phyloP scores from a whole-genome alignment of 2,888 invertebrate species.

The Sympetrum striolatum region DNA sequence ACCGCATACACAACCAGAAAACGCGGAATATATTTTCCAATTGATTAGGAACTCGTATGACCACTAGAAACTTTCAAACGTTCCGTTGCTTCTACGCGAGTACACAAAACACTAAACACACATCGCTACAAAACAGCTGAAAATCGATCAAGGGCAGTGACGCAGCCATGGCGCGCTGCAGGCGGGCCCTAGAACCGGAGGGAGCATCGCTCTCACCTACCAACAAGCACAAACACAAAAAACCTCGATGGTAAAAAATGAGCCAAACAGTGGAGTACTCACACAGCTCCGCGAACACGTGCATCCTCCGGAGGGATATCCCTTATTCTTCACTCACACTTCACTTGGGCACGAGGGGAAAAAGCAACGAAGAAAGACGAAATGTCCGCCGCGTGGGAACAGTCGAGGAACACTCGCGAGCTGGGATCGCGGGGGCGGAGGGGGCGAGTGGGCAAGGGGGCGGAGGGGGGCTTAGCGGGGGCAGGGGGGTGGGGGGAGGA shows the following conservation, averaged over 20 bases:
- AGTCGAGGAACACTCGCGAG: not conserved
- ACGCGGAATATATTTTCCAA: no score
- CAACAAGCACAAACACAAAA: not conserved
- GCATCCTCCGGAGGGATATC: not conserved
- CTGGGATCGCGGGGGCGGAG: not conserved
- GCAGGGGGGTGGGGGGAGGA: not conserved
- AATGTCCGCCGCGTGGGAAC: not conserved
- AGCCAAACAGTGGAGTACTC: not conserved
- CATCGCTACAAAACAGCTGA: no score
- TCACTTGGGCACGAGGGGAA: not conserved
- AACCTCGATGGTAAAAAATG: not conserved
- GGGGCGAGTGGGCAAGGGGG: not conserved
- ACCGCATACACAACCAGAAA: no score
- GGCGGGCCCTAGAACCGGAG: no score
- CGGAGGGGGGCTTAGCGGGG: not conserved
- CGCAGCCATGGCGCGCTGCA: no score
- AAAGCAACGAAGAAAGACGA: not conserved
- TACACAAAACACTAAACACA: no score
- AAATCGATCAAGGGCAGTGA: no score
- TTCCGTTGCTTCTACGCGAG: no score
- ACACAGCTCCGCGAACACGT: not conserved
- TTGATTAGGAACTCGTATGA: no score
- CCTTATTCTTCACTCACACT: not conserved
- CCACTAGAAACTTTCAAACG: no score
- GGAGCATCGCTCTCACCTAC: no score